Evolutionary conservation across 2,797 vertebrate species (phyloP), one percentile per base, ranked within the genome.

Genomic region (Balearica regulorum): DNA sequence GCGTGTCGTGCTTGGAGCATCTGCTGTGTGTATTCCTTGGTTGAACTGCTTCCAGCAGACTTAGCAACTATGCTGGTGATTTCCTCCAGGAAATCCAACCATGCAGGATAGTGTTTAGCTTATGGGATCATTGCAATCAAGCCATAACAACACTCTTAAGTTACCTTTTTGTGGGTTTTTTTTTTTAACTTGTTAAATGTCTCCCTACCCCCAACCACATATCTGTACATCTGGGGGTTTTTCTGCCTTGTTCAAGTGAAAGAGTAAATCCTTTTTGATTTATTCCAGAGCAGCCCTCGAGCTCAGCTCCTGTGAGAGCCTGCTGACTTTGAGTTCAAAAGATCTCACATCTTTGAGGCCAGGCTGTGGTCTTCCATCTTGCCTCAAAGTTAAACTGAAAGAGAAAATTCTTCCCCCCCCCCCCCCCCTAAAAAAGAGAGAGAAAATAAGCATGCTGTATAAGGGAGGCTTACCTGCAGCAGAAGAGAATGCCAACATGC

Each of bases 271-370:
- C 58, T 75, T 94, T 81, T 65, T 93, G 82, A 95, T 94, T 95
- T 88, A 76, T 95, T 87, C 78, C 77, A 84, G 86, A 90, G 85
- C 90, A 93, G 92, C 92, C 89, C 92, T 91, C 4, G 4, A 93
- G 93, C 87, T 64, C 93, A 72, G 70, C 89, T 96, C 93, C 92
- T 88, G 58, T 69, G 93, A 91, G 96, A 94, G 51, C 76, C 66
- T 82, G 69, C 93, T 90, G 88, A 87, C 93, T 97, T 31, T 11
- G 65, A 93, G 89, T 94, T 97, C 92, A 96, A 93, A 97, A 93
- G 89, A 84, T 92, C 90, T 91, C 70, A 6, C 0, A 4, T 35
- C 95, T 97, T 96, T 97, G 96, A 97, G 96, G 89, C 76, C 82
- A 46, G 85, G 55, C 89, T 97, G 33, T 88, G 83, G 49, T 83